Evolutionary conservation across 2,113 vertebrate genomes (phyloP).

Genomic region (Fulmarus glacialis): DNA sequence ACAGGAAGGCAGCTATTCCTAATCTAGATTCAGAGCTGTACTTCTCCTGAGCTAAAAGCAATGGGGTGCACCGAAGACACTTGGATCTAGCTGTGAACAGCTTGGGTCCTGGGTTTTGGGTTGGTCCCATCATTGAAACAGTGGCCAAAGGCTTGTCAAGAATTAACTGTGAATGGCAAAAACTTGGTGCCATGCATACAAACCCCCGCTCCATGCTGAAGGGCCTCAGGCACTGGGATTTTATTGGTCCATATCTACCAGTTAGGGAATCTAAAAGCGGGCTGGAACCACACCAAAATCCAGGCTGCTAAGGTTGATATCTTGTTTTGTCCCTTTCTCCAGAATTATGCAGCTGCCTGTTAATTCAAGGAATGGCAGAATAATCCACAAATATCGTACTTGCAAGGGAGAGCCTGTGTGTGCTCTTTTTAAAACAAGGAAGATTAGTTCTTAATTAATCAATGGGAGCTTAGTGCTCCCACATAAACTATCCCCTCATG

Average conservation of each 20-base stretch:
- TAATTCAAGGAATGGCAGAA: background rate
- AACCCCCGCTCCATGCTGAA: rapidly evolving
- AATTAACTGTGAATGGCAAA: background rate
- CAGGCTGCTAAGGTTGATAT: background rate
- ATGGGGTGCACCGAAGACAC: background rate
- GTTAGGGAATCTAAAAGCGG: background rate
- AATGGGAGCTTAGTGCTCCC: background rate
- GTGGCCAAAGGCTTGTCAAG: background rate
- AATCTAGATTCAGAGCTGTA: background rate
- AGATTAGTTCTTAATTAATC: background rate
- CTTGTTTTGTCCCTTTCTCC: background rate
- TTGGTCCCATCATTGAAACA: background rate
- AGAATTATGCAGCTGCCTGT: background rate
- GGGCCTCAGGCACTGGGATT: background rate
- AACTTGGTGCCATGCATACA: background rate
- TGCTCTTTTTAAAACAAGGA: background rate
- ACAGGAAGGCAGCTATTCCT: background rate
- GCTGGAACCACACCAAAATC: background rate
- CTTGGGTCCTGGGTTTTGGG: background rate
- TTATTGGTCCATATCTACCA: background rate
- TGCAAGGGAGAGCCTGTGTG: background rate
- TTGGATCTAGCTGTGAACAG: background rate
- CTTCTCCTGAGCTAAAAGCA: rapidly evolving
- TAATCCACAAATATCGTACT: background rate
- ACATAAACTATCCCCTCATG: background rate